Evolutionary conservation across 35 echinoderm and acorn worm genomes (phyloP).

Genomic region (Lytechinus pictus): DNA sequence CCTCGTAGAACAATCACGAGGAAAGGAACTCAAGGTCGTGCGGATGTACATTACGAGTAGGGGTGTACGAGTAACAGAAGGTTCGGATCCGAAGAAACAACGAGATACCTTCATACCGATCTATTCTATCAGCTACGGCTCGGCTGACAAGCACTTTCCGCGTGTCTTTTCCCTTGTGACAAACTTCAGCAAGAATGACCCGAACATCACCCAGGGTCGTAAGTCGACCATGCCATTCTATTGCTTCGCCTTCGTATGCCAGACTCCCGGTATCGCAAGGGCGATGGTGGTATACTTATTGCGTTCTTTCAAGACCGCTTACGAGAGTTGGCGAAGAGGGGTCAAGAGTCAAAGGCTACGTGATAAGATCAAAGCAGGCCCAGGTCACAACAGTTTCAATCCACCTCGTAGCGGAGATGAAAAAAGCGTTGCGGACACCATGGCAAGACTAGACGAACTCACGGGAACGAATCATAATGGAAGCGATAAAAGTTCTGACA

Average conservation of each 20-base stretch:
- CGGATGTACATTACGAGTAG: slow-evolving; percentile 71
- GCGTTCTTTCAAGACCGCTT: slow-evolving; percentile 84
- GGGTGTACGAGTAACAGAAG: slow-evolving; percentile 81
- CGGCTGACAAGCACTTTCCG: slow-evolving; percentile 75
- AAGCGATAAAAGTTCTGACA: background rate
- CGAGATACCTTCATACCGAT: slow-evolving; percentile 91
- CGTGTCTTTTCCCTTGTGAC: slow-evolving; percentile 89
- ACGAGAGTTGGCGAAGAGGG: slow-evolving; percentile 64
- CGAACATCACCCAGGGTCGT: background rate
- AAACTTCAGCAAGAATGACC: slow-evolving; percentile 62
- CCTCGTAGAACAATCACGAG: slow-evolving; percentile 67
- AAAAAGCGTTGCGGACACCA: background rate
- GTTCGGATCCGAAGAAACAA: slow-evolving; percentile 48
- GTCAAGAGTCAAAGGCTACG: slow-evolving; percentile 69
- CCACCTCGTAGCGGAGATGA: background rate
- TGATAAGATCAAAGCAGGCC: slow-evolving; percentile 77
- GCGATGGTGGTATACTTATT: slow-evolving; percentile 88
- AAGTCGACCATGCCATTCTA: slow-evolving; percentile 58
- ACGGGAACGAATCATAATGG: background rate
- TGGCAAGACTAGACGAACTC: slow-evolving; percentile 26
- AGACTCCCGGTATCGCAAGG: slow-evolving; percentile 57
- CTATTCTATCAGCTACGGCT: slow-evolving; percentile 84
- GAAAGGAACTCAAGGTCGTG: slow-evolving; percentile 68
- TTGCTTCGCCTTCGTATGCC: slow-evolving; percentile 78
- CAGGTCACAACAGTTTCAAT: slow-evolving; percentile 52